Percentiles rank a stretch among this genome's conserved stretches.
These are phyloP conservation scores for Lymantria dispar DNA, from an alignment of 2,888 invertebrate genomes.

Conservation along the genomic window DNA sequence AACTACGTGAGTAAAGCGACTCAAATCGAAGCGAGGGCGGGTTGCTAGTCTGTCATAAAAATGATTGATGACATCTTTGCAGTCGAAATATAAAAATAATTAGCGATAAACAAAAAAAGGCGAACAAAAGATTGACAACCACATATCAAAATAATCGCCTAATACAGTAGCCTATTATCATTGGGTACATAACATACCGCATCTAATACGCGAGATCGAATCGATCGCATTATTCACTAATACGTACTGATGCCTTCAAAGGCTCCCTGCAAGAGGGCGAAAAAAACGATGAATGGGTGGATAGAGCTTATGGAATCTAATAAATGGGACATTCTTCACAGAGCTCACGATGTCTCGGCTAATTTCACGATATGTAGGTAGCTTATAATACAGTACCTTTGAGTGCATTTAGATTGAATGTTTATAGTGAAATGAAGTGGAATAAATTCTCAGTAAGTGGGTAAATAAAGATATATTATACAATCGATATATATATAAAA, in stretches of 20 bases:
- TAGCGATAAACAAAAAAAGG: too few relatives aligned
- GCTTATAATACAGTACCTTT: conserved; percentile 28
- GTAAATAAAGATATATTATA: not conserved
- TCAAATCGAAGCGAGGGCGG: too few relatives aligned
- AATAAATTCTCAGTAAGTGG: conserved; percentile 2
- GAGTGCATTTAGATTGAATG: conserved; percentile 13
- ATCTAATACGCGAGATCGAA: conserved; percentile 71
- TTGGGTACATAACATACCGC: conserved; percentile 62
- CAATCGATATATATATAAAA: too few relatives aligned
- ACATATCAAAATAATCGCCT: conserved; percentile 53
- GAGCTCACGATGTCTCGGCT: conserved; percentile 51
- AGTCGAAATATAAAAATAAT: too few relatives aligned
- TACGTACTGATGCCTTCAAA: conserved; percentile 68
- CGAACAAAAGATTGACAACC: conserved; percentile 47
- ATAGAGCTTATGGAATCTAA: conserved; percentile 79
- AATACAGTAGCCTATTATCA: conserved; percentile 71
- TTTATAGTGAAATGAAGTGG: conserved; percentile 8
- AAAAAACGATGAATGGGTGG: conserved; percentile 77
- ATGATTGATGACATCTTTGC: too few relatives aligned
- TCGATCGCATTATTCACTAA: conserved; percentile 77
- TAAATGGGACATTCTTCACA: conserved; percentile 72
- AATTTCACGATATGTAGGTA: conserved; percentile 48
- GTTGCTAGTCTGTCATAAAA: too few relatives aligned
- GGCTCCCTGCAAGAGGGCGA: conserved; percentile 63
- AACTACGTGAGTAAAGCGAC: too few relatives aligned